Evolutionary conservation across 2,888 invertebrate species (phyloP), one percentile per base, ranked within the genome.

Genomic region (Drosophila austrosaltans): DNA sequence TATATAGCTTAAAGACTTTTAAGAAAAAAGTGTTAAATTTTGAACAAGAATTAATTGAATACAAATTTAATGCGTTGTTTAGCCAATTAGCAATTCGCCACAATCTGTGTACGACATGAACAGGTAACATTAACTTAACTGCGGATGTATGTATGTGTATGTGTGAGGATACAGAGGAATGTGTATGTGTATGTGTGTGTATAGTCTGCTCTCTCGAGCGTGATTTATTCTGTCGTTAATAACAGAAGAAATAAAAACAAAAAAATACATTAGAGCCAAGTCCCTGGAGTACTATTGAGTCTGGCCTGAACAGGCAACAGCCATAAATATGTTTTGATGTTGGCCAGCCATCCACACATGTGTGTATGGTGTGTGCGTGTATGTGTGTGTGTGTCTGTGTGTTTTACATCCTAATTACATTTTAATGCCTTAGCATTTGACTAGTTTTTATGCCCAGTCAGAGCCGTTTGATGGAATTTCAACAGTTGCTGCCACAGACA

Each of bases 381-480:
- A n/a, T 10, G 22, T 57, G 62, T 39, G 42, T 67, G 53, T 42
- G 64, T 53, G 20, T 44, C n/a, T 39, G 20, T 53, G 42, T 59
- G 53, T 59, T 72, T 61, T 53, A 73, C 68, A 73, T 63, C 80
- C 75, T 89, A 85, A 85, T 89, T 81, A 87, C 84, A 81, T 83
- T 79, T 87, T 85, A 78, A 87, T 79, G 75, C 64, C 63, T n/a
- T 30, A 22, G 54, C 69, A 69, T 70, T 69, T 67, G 62, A 30
- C 65, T 62, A 63, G 36, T 20, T 57, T 57, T 57, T 57, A 36
- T 57, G 22, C 12, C 39, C 39, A 39, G 22, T 22, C 36, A 57
- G 22, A 57, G 22, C 39, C 36, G 48, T 12, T 7, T 57, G 39
- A 57, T 57, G 39, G 57, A 57, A 39, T 39, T 57, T 36, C 20